phyloP scores from a whole-genome alignment of 2,888 invertebrate genomes.

The Hydropsyche betteni region DNA sequence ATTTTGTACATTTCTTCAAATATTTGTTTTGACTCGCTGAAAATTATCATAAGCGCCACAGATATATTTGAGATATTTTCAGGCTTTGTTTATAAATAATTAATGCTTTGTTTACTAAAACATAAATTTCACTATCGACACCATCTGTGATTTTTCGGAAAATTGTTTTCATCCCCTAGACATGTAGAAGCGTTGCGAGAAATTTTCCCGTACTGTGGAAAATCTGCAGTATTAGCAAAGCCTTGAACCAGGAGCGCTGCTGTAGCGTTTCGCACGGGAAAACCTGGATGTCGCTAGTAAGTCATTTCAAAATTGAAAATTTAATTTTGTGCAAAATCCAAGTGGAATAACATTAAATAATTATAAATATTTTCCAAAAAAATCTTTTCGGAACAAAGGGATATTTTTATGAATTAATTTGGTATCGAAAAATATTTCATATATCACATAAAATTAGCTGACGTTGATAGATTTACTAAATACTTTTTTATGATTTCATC shows the following conservation, averaged over 20 bases:
- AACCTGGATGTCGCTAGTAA: conserved; percentile 33
- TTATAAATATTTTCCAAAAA: too few species aligned
- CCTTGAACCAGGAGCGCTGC: conserved; percentile 22
- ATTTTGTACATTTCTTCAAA: neutral
- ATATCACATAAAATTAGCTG: neutral
- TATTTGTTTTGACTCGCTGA: neutral
- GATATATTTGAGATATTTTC: neutral
- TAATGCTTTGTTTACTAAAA: neutral
- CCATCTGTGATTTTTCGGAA: conserved; percentile 32
- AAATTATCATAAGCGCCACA: neutral
- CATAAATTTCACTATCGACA: conserved; percentile 3
- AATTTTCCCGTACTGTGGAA: conserved; percentile 10
- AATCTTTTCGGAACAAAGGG: too few species aligned
- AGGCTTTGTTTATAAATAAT: conserved; percentile 26
- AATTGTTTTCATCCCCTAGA: conserved; percentile 37
- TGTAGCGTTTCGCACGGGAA: conserved; percentile 7
- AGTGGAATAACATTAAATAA: too few species aligned
- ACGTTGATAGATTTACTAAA: neutral
- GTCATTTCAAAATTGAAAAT: conserved; percentile 2
- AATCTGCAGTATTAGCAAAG: conserved; percentile 29
- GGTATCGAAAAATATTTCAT: too few species aligned
- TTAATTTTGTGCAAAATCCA: neutral
- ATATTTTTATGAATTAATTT: too few species aligned
- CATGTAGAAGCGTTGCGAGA: conserved; percentile 7
- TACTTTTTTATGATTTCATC: neutral